Evolutionary conservation across 2,113 vertebrate species (phyloP).

Genomic region (Ameiurus melas): DNA sequence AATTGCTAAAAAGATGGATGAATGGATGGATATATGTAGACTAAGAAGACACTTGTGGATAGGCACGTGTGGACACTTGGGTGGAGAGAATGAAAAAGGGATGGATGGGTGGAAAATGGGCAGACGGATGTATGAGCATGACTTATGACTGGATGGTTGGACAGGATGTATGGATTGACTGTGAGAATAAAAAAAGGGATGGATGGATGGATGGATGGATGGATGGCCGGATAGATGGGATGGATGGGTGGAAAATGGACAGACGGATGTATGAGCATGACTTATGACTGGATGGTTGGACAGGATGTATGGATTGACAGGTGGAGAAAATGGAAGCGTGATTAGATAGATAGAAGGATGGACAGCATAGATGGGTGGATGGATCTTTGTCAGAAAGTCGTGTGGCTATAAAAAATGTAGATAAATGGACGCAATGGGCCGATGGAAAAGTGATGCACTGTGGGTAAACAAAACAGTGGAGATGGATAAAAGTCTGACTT

Average conservation of each 20-base stretch:
- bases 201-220: neutral
- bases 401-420: neutral
- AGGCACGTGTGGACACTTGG: neutral
- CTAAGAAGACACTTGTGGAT: neutral
- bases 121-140: neutral
- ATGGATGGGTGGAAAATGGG: neutral
- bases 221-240: neutral
- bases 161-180: neutral
- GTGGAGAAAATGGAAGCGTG: neutral
- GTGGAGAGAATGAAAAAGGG: neutral
- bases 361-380: no score
- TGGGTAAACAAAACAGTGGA: constrained; percentile 7
- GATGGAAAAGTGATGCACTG: neutral
- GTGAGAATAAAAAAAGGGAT: no score
- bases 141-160: neutral
- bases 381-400: neutral
- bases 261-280: neutral
- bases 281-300: neutral
- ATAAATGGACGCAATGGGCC: neutral
- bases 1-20: neutral
- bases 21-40: neutral
- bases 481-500: neutral
- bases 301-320: neutral
- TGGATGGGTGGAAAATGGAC: neutral
- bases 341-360: neutral